Evolutionary conservation across 1,140 invertebrate genomes (phyloP), one percentile per base, ranked within the genome.

Genomic region (Drosophila subobscura): DNA sequence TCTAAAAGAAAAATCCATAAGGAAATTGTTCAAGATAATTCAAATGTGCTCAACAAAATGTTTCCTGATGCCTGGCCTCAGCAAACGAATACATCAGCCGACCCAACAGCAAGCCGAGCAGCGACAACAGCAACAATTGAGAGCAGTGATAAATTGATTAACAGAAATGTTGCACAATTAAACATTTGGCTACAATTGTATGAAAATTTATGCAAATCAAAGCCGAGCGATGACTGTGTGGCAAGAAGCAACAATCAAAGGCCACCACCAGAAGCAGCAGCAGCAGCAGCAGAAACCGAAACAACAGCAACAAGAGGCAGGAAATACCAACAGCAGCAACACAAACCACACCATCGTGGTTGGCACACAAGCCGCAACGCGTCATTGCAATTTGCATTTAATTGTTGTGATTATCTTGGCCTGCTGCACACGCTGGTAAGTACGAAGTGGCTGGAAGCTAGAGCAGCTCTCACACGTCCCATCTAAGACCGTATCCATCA

Each of bases 361-460:
- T 66, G 71, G 57, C 47, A 74, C 81, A 71, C 64, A 72, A 20
- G 37, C 70, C 40, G 56, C 76, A 50, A 72, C 71, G 58, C 73
- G 63, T 47, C 84, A 79, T 78, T 81, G 66, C 81, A 84, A 90
- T 90, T 90, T 90, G 86, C 86, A 90, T 90, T 86, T 90, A 90
- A 90, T 90, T 90, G 77, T 90, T 90, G 81, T 90, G 81, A 90
- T 90, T 90, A 90, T 90, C 88, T 90, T 90, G 88, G 86, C 86
- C 81, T 90, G 86, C 72, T 89, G 88, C 86, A 90, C 88, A 83
- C 81, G 81, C 56, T 83, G 86, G 86, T 90, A 77, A 85, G 86
- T 83, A 53, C 25, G 29, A 33, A 33, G 29, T 72, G 45, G 55
- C 55, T 68, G 57, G 55, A 23, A 61, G 51, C 59, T 67, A 67